Evolutionary conservation across 2,888 invertebrate genomes (phyloP).

Genomic region (Drosophila kokeensis): DNA sequence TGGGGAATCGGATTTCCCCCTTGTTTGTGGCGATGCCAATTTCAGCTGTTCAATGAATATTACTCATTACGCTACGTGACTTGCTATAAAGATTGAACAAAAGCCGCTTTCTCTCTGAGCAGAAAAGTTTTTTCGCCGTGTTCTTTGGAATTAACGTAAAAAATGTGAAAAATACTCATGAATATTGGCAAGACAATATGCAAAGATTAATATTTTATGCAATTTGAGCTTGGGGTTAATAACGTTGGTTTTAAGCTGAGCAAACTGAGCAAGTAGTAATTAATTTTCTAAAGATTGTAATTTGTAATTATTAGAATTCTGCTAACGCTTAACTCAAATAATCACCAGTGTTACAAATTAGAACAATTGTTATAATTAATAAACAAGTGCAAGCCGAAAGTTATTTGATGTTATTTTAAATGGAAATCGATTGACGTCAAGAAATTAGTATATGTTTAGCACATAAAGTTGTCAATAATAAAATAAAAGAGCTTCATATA

Average conservation of each 20-base stretch:
- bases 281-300: conserved; percentile 4
- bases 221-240: background rate
- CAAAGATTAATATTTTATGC: background rate
- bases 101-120: background rate
- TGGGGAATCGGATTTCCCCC: conserved; percentile 54
- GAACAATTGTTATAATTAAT: background rate
- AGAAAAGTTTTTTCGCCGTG: conserved; percentile 22
- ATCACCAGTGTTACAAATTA: background rate
- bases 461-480: background rate
- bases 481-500: background rate
- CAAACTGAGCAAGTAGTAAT: background rate
- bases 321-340: conserved; percentile 5
- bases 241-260: background rate
- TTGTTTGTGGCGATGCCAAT: conserved; percentile 10
- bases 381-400: background rate
- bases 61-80: conserved; percentile 44
- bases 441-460: background rate
- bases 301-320: background rate
- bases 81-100: conserved; percentile 26
- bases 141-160: conserved; percentile 52
- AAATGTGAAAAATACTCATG: conserved; percentile 33
- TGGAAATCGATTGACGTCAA: background rate
- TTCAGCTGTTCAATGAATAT: conserved; percentile 51
- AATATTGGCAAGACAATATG: background rate
- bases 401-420: background rate